phyloP scores from a whole-genome alignment of 2,113 vertebrate genomes.

The Vidua macroura region DNA sequence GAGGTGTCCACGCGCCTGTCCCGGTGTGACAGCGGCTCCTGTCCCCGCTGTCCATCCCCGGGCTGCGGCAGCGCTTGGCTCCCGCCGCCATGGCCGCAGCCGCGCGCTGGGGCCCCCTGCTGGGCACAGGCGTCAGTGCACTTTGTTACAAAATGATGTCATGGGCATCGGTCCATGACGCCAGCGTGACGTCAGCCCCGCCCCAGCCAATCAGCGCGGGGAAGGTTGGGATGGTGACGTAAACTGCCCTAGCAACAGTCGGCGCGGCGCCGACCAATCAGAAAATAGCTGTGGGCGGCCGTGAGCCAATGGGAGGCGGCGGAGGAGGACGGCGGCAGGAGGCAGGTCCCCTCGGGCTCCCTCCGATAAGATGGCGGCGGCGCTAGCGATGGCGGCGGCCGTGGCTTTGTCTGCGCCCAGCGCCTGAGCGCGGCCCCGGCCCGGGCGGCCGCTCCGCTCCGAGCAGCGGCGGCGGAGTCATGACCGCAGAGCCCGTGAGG shows the following conservation, averaged over 20 bases:
- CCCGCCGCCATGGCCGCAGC: neutral
- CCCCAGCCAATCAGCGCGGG: neutral
- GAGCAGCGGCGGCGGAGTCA: constrained; percentile 60
- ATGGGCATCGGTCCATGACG: neutral
- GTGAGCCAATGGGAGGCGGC: constrained; percentile 70
- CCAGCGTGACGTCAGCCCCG: neutral
- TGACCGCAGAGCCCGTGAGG: constrained; percentile 77
- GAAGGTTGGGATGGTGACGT: neutral
- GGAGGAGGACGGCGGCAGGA: constrained; percentile 71
- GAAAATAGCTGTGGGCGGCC: constrained; percentile 43
- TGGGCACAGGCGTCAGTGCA: neutral
- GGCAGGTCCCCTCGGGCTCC: constrained; percentile 75
- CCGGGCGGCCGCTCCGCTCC: constrained; percentile 9
- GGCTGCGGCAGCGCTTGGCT: rapidly evolving
- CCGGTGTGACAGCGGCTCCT: no score
- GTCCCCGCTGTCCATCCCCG: neutral
- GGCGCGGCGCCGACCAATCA: constrained; percentile 46
- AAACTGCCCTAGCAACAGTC: constrained; percentile 54
- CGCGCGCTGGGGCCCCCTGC: neutral
- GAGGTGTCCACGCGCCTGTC: rapidly evolving
- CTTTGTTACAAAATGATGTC: constrained; percentile 40
- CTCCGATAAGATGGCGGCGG: constrained; percentile 89
- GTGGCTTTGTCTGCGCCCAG: constrained; percentile 55
- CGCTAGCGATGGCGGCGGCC: constrained; percentile 72
- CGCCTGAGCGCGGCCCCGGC: constrained; percentile 40